Base-by-base conservation (phyloP, 2,888 invertebrate species). In the Watsonalla cultraria region DNA sequence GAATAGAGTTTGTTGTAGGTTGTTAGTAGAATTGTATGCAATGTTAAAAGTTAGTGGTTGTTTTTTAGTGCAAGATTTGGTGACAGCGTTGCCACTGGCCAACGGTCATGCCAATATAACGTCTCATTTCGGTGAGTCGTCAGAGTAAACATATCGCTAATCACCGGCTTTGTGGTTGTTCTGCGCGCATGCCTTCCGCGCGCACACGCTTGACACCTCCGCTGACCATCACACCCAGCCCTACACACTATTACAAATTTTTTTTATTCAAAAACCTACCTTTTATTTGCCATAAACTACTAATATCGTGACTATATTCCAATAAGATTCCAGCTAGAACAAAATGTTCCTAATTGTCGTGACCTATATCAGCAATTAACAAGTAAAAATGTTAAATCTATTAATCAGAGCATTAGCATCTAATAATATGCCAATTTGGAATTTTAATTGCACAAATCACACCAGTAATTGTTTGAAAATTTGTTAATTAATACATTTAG, bases 21-120 rank as follows among this genome's bases (percentile, higher is more conserved):
- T 58, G 55, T 59, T 55, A 59, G 59, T 33, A 62, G 58, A 61
- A 62, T 74, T 82, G 70, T 78, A 82, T 85, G 82, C 78, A 80
- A 88, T 90, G 90, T 87, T 90, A 86, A 90, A 89, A 78, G 82
- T 82, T 75, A 84, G 89, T 85, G 82, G 84, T 90, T 89, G 81
- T 90, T 91, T 91, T 91, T 90, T 90, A 90, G 91, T 90, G 90
- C 90, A 91, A 90, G 91, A 91, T 84, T 83, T 91, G 91, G 91
- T 91, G 91, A 91, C 90, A 76, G 91, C 91, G 80, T 90, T 91
- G 87, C 91, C 91, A 72, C 82, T 90, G 84, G 90, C 90, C 82
- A 91, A 91, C 85, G 91, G 91, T 86, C 91, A 90, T 85, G 87
- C 88, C 85, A 86, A 86, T 87, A 82, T 88, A 70, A 84, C 90